A percentile compares a stretch with the other conserved stretches of the same genome.
phyloP scores from a whole-genome alignment of 2,888 invertebrate species.

The Diarsia brunnea region DNA sequence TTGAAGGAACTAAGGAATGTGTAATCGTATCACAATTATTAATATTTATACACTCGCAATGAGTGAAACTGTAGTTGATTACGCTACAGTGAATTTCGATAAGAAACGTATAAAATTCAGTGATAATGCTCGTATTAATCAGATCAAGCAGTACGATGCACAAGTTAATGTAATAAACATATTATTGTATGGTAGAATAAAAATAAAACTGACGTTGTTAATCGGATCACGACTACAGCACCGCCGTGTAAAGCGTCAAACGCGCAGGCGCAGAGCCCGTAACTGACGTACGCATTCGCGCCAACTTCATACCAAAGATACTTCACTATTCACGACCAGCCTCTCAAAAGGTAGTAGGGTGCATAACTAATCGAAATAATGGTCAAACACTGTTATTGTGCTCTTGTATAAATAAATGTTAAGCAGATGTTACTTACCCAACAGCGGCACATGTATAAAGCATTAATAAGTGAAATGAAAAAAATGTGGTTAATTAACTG shows the following conservation, averaged over 20 bases:
- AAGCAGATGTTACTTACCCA: conserved; percentile 49
- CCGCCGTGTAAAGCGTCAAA: conserved; percentile 90
- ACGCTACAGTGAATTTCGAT: conserved; percentile 55
- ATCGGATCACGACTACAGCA: conserved; percentile 90
- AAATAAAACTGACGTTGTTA: conserved; percentile 89
- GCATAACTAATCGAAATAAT: conserved; percentile 67
- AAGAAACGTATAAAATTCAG: conserved; percentile 31
- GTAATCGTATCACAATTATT: conserved; percentile 55
- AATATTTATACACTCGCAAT: conserved; percentile 73
- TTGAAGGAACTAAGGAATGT: conserved; percentile 20
- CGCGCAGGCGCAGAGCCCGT: conserved; percentile 90
- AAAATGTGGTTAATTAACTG: conserved; percentile 25
- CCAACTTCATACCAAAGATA: conserved; percentile 83
- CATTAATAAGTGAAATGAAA: background rate
- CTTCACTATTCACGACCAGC: conserved; percentile 73
- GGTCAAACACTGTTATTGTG: conserved; percentile 47
- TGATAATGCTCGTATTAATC: conserved; percentile 66
- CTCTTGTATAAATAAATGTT: conserved; percentile 36
- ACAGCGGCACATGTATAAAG: conserved; percentile 6
- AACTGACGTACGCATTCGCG: conserved; percentile 88
- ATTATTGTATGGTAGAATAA: conserved; percentile 71
- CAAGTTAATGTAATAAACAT: conserved; percentile 60
- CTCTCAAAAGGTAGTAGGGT: conserved; percentile 70
- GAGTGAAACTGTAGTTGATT: conserved; percentile 70
- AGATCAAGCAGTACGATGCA: conserved; percentile 80